These are phyloP conservation scores for Synanthedon andrenaeformis DNA, from an alignment of 2,888 invertebrate species.

Conservation along the genomic window DNA sequence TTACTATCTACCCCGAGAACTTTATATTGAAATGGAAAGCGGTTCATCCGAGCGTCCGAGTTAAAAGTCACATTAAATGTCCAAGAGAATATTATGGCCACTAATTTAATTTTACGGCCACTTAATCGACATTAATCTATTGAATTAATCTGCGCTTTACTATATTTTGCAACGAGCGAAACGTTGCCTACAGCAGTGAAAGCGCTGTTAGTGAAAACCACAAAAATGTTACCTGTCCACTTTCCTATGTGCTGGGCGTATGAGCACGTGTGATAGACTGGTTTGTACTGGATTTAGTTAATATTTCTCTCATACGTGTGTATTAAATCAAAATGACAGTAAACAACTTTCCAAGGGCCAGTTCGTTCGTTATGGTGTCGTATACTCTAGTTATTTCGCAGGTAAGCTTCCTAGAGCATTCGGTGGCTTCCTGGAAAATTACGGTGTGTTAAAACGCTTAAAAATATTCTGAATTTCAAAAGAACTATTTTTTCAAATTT, in stretches of 20 bases:
- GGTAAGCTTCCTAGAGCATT: too few species aligned
- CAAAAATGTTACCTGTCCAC: constrained; percentile 46
- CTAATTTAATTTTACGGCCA: constrained; percentile 5
- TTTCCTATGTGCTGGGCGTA: constrained; percentile 38
- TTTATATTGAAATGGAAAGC: too few species aligned
- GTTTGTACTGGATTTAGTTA: constrained; percentile 26
- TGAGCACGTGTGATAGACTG: constrained; percentile 29
- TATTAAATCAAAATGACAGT: constrained; percentile 2
- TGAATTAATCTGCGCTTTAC: constrained; percentile 4
- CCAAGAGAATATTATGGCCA: background rate
- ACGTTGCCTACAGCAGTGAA: constrained; percentile 27
- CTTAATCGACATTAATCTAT: constrained; percentile 5
- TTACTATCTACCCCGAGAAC: too few species aligned
- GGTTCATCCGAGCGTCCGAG: too few species aligned
- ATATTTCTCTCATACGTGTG: constrained; percentile 11
- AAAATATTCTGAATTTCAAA: too few species aligned
- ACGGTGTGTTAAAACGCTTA: too few species aligned
- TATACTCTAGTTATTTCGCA: too few species aligned
- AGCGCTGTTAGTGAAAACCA: constrained; percentile 42
- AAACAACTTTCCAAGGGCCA: constrained; percentile 8
- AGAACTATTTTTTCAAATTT: too few species aligned
- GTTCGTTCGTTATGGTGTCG: background rate
- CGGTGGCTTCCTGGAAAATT: too few species aligned
- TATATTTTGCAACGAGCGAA: background rate
- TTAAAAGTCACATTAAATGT: background rate